phyloP scores from a whole-genome alignment of 2,888 invertebrate genomes.

The Hartigia nigra region DNA sequence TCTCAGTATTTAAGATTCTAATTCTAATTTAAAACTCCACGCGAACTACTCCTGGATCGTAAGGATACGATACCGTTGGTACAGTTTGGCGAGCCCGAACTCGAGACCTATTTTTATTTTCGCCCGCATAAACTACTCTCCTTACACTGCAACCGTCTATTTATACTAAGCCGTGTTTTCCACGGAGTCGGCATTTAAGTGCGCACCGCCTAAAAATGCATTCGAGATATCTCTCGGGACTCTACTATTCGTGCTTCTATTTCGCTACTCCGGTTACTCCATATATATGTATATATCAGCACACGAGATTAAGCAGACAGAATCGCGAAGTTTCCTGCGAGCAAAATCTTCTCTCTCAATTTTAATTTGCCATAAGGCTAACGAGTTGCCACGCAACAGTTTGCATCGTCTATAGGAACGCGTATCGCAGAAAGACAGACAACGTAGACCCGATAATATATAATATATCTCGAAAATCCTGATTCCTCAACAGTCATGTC shows the following conservation, averaged over 20 bases:
- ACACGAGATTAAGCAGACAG: neutral
- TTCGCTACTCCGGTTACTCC: neutral
- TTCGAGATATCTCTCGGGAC: neutral
- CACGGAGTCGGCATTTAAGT: neutral
- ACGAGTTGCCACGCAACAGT: constrained; percentile 7
- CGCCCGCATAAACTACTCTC: neutral
- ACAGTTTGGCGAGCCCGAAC: neutral
- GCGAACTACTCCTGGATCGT: neutral
- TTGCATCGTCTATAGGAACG: constrained; percentile 13
- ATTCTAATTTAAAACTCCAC: neutral
- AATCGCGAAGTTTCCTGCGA: neutral
- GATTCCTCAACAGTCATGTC: neutral
- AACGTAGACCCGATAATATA: constrained; percentile 24
- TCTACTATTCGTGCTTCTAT: neutral
- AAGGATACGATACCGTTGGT: neutral
- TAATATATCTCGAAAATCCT: neutral
- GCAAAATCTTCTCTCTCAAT: too few species aligned
- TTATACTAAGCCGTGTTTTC: neutral
- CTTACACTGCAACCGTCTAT: neutral
- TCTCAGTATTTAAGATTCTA: neutral
- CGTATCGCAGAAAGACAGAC: constrained; percentile 10
- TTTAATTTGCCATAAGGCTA: constrained; percentile 1
- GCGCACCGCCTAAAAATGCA: neutral
- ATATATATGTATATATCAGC: neutral
- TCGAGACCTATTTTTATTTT: neutral